These are phyloP conservation scores for Cydia strobilella DNA, from an alignment of 1,140 invertebrate genomes.

Conservation along the genomic window DNA sequence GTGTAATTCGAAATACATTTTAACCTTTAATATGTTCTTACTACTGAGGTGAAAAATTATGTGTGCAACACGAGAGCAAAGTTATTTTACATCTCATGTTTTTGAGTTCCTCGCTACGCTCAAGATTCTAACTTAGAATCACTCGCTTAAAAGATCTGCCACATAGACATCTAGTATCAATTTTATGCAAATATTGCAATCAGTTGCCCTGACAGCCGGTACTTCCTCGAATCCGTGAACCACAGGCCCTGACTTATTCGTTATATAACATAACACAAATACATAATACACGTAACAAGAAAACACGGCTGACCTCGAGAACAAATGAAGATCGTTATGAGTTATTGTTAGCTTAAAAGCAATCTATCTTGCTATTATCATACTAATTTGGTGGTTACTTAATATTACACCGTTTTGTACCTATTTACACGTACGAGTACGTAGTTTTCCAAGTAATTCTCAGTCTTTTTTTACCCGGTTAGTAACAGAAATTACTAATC, in stretches of 20 bases:
- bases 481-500: too few species aligned
- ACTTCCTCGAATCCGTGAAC: constrained; percentile 6
- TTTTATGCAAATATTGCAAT: constrained; percentile 4
- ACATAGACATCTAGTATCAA: background rate
- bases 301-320: background rate
- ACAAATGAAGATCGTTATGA: constrained; percentile 12
- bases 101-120: too few species aligned
- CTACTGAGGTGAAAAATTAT: too few species aligned
- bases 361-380: background rate
- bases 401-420: background rate
- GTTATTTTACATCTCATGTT: too few species aligned
- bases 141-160: background rate
- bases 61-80: too few species aligned
- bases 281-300: constrained; percentile 7
- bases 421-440: too few species aligned
- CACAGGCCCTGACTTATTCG: constrained; percentile 12
- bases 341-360: constrained; percentile 11
- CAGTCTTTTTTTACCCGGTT: too few species aligned
- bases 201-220: background rate
- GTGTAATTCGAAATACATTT: too few species aligned
- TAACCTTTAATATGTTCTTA: too few species aligned
- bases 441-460: too few species aligned
- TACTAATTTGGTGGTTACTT: background rate
- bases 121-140: too few species aligned
- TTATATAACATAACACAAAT: constrained; percentile 10